Evolutionary conservation across 2,797 vertebrate species (phyloP), one percentile per base, ranked within the genome.

Genomic region (Manis pentadactyla): DNA sequence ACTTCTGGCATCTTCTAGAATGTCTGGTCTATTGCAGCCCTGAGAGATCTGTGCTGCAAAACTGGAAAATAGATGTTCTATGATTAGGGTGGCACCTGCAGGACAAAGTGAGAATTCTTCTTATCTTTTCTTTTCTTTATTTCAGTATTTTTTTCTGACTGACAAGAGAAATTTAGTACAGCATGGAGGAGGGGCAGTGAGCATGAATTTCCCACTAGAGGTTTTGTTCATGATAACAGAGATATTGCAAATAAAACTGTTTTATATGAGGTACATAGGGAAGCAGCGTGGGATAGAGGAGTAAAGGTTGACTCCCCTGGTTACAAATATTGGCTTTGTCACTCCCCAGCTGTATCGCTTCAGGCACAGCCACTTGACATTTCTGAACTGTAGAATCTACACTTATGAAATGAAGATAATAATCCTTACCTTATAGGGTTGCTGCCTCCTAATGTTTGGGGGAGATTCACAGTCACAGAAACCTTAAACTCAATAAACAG

Each of bases 61-160:
- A 37, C 68, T 71, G 63, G 11, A 77, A 46, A 78, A 92, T 34
- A n/a, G 6, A 79, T 95, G 25, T 21, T 63, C 81, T 79, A 0
- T 85, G 94, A 46, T 37, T 29, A 95, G 74, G 7, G 87, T 42
- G 90, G 37, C 85, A 90, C 53, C 97, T 96, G 25, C 88, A 89
- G 85, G 95, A 94, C 39, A 79, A 71, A 69, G 2, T 34, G 73
- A 59, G 82, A 95, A 86, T n/a, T 49, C 64, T 57, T 79, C 49
- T 78, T 4, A 13, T 7, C 11, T 1, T 27, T 63, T 29, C 5
- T 27, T 55, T 63, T 46, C 4, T 53, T 64, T n/a, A 37, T 69
- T 68, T 21, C 7, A 7, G 27, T 61, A 14, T 49, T 81, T 64
- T 63, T 87, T 86, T 39, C 46, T 63, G 34, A n/a, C 61, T 53